A percentile compares a stretch with the other conserved stretches of the same genome.
Conservation (phyloP, 2,888 invertebrate genomes). For the Cosmia trapezina region DNA sequence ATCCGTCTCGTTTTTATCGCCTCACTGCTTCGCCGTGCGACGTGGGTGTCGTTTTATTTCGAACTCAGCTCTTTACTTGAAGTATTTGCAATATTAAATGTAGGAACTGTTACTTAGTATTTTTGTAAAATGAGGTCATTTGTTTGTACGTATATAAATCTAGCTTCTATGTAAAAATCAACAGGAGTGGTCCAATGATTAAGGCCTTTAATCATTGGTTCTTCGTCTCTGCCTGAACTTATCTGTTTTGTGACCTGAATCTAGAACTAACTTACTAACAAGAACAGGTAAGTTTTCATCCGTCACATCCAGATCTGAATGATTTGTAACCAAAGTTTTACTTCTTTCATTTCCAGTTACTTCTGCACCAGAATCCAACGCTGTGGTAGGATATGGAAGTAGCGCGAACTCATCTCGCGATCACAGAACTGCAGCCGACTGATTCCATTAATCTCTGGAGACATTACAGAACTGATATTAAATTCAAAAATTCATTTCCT, state of each 20-base stretch:
- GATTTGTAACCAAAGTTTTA: constrained; percentile 42
- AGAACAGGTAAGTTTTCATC: constrained; percentile 7
- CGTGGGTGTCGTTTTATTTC: constrained; percentile 31
- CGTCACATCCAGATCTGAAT: constrained; percentile 27
- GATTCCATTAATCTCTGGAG: constrained; percentile 49
- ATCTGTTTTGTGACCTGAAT: neutral
- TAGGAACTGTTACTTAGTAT: neutral
- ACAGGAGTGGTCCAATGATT: neutral
- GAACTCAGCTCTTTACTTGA: constrained; percentile 14
- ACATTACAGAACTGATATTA: constrained; percentile 45
- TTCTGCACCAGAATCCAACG: constrained; percentile 23
- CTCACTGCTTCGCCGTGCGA: constrained; percentile 8
- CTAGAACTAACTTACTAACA: neutral
- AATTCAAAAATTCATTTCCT: constrained; percentile 54
- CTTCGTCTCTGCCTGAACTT: neutral
- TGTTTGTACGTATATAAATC: neutral
- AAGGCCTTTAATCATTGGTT: neutral
- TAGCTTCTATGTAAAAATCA: neutral
- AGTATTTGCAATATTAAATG: constrained; percentile 21
- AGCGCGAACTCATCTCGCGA: constrained; percentile 24
- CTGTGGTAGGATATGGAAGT: constrained; percentile 31
- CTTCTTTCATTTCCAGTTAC: constrained; percentile 33
- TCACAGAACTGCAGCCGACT: constrained; percentile 40
- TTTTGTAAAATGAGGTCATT: neutral
- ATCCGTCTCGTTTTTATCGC: constrained; percentile 31